Evolutionary conservation across 2,888 invertebrate genomes (phyloP).

Genomic region (Scaeva pyrastri): DNA sequence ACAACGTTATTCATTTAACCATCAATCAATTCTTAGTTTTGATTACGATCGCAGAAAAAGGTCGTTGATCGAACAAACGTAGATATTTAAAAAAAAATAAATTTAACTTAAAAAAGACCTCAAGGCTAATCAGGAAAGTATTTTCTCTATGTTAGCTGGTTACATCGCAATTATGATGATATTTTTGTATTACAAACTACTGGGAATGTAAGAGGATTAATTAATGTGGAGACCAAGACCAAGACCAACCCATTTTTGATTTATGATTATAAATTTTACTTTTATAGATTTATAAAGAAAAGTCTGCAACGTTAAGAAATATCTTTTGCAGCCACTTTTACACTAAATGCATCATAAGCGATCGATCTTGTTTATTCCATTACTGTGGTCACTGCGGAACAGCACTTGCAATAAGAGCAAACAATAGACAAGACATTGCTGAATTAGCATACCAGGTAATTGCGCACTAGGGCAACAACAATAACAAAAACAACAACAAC

Average conservation of each 20-base stretch:
- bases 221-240: not conserved
- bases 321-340: not conserved
- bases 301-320: not conserved
- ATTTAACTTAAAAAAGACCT: constrained; percentile 31
- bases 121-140: not conserved
- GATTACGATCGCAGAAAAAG: constrained; percentile 53
- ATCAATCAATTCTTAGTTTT: constrained; percentile 48
- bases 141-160: not conserved
- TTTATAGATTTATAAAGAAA: not conserved
- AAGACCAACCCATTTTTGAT: too few species aligned
- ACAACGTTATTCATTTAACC: constrained; percentile 48
- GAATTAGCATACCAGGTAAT: constrained; percentile 72
- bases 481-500: not conserved
- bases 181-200: constrained; percentile 4
- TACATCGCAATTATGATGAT: not conserved
- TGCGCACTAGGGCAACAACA: constrained; percentile 47
- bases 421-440: constrained; percentile 47
- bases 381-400: not conserved
- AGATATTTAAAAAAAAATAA: constrained; percentile 4
- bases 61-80: constrained; percentile 52
- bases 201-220: not conserved
- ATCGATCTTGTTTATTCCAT: constrained; percentile 1
- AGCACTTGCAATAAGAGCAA: constrained; percentile 2
- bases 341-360: constrained; percentile 43
- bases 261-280: not conserved